These are phyloP conservation scores for Peucedramus taeniatus DNA, from an alignment of 2,113 vertebrate species.

Conservation along the genomic window DNA sequence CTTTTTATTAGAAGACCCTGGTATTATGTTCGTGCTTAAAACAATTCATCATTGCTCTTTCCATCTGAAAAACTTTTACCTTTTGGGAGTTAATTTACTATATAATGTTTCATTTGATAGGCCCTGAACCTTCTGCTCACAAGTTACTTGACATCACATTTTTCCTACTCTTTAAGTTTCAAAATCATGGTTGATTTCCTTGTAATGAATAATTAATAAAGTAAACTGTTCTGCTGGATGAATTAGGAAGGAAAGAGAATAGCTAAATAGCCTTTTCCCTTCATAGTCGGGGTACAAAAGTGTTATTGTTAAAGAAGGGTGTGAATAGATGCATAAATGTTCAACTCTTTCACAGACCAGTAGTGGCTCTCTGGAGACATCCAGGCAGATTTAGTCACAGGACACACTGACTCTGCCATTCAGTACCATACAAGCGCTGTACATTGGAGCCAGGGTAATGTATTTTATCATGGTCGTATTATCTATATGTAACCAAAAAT, in stretches of 20 bases:
- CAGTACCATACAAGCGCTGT: fast-evolving
- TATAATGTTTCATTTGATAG: conserved; percentile 5
- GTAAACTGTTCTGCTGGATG: conserved; percentile 9
- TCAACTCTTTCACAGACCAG: neutral
- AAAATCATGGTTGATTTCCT: conserved; percentile 33
- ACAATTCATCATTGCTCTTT: conserved; percentile 44
- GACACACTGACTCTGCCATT: neutral
- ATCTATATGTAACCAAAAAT: neutral
- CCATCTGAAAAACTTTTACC: conserved; percentile 10
- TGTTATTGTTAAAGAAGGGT: neutral
- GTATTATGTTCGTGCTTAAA: conserved; percentile 4
- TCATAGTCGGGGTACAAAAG: neutral
- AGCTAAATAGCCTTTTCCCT: neutral
- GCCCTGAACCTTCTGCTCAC: neutral
- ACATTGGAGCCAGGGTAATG: neutral
- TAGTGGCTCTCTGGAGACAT: neutral
- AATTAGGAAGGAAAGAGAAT: conserved; percentile 36
- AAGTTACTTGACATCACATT: conserved; percentile 17
- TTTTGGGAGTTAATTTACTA: conserved; percentile 53
- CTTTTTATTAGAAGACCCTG: conserved; percentile 47
- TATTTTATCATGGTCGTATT: neutral
- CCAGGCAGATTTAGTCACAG: neutral
- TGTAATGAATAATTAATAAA: conserved; percentile 65
- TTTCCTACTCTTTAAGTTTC: conserved; percentile 3
- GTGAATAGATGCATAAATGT: neutral